phyloP scores from a whole-genome alignment of 2,888 invertebrate genomes.

The Blastobasis lacticolella region DNA sequence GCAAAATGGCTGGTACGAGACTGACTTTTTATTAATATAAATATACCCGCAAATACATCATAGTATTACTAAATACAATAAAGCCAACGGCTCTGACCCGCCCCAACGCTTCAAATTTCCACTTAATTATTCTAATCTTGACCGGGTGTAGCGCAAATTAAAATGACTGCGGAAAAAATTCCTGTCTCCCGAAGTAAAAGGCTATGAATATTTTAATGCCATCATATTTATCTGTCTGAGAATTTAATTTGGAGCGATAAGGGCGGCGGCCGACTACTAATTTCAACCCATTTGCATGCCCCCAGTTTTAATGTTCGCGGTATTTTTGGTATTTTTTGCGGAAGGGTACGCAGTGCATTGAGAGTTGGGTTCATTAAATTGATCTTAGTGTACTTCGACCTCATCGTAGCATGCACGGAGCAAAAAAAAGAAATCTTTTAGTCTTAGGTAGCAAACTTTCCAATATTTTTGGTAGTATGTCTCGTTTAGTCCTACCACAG shows the following conservation, averaged over 20 bases:
- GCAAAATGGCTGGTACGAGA: no score
- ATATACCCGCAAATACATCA: neutral
- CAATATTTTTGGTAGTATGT: no score
- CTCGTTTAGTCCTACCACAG: no score
- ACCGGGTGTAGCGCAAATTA: slow-evolving; percentile 14
- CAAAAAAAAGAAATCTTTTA: no score
- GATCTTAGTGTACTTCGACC: no score
- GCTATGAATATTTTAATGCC: slow-evolving; percentile 20
- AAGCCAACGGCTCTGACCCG: no score
- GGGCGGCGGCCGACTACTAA: slow-evolving; percentile 7
- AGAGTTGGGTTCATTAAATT: no score
- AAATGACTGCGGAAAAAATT: slow-evolving; percentile 20
- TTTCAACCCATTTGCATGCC: slow-evolving; percentile 1
- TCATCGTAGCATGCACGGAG: no score
- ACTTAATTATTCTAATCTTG: slow-evolving; percentile 17
- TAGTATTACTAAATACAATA: neutral
- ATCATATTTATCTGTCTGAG: slow-evolving; percentile 19
- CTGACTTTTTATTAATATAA: no score
- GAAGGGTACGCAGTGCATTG: no score
- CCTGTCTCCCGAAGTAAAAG: slow-evolving; percentile 5
- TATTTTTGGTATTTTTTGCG: no score
- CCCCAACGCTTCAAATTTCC: slow-evolving; percentile 9
- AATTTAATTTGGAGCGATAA: slow-evolving; percentile 19
- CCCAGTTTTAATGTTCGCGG: slow-evolving; percentile 4
- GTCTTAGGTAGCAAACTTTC: no score